Percentiles rank a stretch among this genome's conserved stretches.
These are phyloP conservation scores for Platypus cylindrus DNA, from an alignment of 2,888 invertebrate species.

Conservation along the genomic window DNA sequence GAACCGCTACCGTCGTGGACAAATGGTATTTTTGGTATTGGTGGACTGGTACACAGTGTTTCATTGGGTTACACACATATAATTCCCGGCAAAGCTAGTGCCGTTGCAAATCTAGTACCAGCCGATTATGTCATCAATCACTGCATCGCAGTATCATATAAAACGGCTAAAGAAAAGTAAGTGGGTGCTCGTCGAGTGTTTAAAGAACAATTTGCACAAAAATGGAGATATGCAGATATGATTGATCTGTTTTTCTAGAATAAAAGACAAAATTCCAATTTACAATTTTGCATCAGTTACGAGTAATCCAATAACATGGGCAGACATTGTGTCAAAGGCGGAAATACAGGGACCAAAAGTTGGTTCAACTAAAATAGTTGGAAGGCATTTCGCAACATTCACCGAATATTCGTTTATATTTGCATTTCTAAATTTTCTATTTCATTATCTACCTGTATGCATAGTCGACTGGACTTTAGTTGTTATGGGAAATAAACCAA, in stretches of 20 bases:
- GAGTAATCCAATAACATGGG: too few relatives aligned
- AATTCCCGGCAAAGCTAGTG: conserved; percentile 39
- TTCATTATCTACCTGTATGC: conserved; percentile 9
- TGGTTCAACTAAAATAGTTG: neutral
- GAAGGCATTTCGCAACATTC: neutral
- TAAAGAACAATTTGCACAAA: too few relatives aligned
- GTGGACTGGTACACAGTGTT: conserved; percentile 39
- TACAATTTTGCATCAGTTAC: too few relatives aligned
- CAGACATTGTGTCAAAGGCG: too few relatives aligned
- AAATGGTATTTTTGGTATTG: conserved; percentile 63
- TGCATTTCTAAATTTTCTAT: conserved; percentile 6
- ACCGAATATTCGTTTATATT: conserved; percentile 5
- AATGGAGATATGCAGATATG: too few relatives aligned
- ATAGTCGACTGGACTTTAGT: conserved; percentile 6
- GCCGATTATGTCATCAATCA: conserved; percentile 52
- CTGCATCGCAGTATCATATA: conserved; percentile 38
- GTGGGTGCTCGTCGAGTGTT: too few relatives aligned
- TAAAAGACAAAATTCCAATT: too few relatives aligned
- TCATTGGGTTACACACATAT: conserved; percentile 43
- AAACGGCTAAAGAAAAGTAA: conserved; percentile 13
- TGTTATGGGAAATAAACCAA: too few relatives aligned
- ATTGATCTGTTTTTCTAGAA: too few relatives aligned
- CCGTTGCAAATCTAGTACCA: conserved; percentile 50
- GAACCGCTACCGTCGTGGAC: conserved; percentile 57
- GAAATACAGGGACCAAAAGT: conserved; percentile 4